Percentiles rank a stretch among this genome's conserved stretches.
These are phyloP conservation scores for Falco punctatus DNA, from an alignment of 2,113 vertebrate species.

Conservation along the genomic window DNA sequence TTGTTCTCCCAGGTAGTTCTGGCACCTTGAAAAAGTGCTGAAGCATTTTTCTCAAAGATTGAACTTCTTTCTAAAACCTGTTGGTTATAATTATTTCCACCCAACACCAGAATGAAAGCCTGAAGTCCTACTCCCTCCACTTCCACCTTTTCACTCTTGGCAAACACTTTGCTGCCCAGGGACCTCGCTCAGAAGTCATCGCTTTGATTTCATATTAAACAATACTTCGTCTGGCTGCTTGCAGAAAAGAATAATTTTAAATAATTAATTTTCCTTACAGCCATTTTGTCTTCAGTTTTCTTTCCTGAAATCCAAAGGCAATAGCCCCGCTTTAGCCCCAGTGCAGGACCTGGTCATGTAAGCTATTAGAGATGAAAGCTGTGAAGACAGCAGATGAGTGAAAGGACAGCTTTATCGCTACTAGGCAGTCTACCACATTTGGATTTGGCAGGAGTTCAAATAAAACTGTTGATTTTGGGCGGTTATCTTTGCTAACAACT, in stretches of 20 bases:
- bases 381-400: not conserved
- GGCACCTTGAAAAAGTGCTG: not conserved
- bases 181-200: not conserved
- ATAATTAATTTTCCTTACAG: not conserved
- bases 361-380: not conserved
- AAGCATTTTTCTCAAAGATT: not conserved
- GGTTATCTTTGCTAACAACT: not conserved
- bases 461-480: not conserved
- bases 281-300: not conserved
- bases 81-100: not conserved
- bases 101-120: not conserved
- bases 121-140: not conserved
- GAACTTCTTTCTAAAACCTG: not conserved
- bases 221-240: not conserved
- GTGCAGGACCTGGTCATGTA: not conserved
- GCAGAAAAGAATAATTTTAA: not conserved
- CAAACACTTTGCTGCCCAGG: not conserved
- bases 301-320: not conserved
- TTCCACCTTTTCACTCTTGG: not conserved
- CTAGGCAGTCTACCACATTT: not conserved
- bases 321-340: not conserved
- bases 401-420: not conserved
- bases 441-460: not conserved
- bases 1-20: not conserved
- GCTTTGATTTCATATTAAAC: not conserved